Base-by-base conservation (phyloP, 1,140 invertebrate genomes). In the Bombus affinis region DNA sequence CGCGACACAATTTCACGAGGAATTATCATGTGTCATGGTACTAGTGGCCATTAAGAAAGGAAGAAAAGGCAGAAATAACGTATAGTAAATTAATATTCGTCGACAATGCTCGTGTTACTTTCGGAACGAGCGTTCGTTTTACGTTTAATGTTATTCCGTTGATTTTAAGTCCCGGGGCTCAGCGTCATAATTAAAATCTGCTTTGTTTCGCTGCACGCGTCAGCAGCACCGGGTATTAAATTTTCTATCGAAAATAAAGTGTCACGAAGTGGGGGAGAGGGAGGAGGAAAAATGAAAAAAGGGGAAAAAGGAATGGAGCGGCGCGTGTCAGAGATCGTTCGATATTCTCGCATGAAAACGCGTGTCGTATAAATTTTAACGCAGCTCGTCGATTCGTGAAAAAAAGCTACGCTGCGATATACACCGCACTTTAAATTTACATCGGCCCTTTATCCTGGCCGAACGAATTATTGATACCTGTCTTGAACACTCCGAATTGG, bases 241-340 rank as follows among this genome's bases (percentile, higher is more conserved):
- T 89, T 89, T 79, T 86, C 88, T 73, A 83, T 89, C 76, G 79
- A 82, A 89, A 89, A 89, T 89, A 89, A 90, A 90, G 78, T 84
- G 81, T 83, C 85, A 76, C 53, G 39, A 10, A 37, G 1, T 39
- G 18, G 35, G 71, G 25, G n/a, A 28, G 68, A 10, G 42, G 13
- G 42, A 22, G 25, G 47, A 25, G 25, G n/a, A 13, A 66, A 75
- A 82, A 83, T 53, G 65, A 15, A 44, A 62, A 42, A 73, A 8
- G 53, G 15, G 18, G 3, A 3, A 25, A 18, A n/a, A 25, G n/a
- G 59, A n/a, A 32, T 25, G 44, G 10, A 47, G 6, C 39, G 87
- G 65, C 80, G 68, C 39, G 66, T 71, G 47, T 78, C 62, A 73
- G 57, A 42, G 70, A 37, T 62, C 68, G 88, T 83, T 89, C 80